phyloP scores from a whole-genome alignment of 2,888 invertebrate species.

The Torymus tubicola region DNA sequence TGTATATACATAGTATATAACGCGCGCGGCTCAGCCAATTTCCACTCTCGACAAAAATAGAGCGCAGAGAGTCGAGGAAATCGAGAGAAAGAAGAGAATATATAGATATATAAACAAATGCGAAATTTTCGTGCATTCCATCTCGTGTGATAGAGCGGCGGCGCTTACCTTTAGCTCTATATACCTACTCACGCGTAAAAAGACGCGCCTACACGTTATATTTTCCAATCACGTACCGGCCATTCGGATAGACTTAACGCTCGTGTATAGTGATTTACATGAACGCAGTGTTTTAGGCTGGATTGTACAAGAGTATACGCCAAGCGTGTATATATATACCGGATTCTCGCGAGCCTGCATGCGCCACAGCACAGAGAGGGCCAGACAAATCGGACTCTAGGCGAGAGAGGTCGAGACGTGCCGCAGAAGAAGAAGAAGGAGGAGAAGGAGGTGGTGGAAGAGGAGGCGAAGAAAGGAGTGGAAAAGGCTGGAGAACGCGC shows the following conservation, averaged over 20 bases:
- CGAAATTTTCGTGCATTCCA: no score
- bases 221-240: slow-evolving; percentile 46
- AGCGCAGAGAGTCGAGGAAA: background rate
- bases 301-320: no score
- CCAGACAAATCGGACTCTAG: slow-evolving; percentile 26
- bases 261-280: slow-evolving; percentile 49
- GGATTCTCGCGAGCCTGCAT: slow-evolving; percentile 10
- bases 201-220: background rate
- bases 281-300: slow-evolving; percentile 48
- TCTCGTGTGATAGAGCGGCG: no score
- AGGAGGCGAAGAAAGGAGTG: slow-evolving; percentile 26
- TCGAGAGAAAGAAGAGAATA: background rate
- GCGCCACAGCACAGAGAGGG: slow-evolving; percentile 26
- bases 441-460: background rate
- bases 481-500: slow-evolving; percentile 26
- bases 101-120: no score
- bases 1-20: no score
- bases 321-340: slow-evolving; percentile 40
- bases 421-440: background rate
- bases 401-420: slow-evolving; percentile 25
- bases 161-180: no score
- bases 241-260: slow-evolving; percentile 50
- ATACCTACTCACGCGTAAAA: background rate
- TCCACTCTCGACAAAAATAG: slow-evolving; percentile 12
- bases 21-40: slow-evolving; percentile 15